These are phyloP conservation scores for Apteryx mantelli DNA, from an alignment of 2,113 vertebrate genomes.

Conservation along the genomic window DNA sequence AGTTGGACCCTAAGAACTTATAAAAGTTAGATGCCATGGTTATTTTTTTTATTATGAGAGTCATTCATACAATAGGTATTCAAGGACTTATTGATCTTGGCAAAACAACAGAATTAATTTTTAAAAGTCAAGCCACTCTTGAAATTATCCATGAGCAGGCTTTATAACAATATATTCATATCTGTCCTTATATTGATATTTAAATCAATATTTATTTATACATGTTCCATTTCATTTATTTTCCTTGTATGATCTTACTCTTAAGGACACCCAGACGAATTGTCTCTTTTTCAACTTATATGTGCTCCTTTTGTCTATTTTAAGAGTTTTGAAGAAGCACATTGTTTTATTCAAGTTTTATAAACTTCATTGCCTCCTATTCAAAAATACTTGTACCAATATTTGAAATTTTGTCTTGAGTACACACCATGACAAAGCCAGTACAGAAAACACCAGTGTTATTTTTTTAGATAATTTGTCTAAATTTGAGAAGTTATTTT, in stretches of 20 bases:
- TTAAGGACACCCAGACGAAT: not conserved
- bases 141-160: not conserved
- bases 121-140: not conserved
- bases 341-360: not conserved
- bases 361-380: not conserved
- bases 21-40: not conserved
- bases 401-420: not conserved
- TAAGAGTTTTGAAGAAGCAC: not conserved
- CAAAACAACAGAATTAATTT: not conserved
- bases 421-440: not conserved
- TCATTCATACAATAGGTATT: rapidly evolving
- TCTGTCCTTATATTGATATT: not conserved
- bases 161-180: not conserved
- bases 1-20: not conserved
- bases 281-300: not conserved
- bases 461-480: not conserved
- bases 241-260: not conserved
- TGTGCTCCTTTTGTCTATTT: not conserved
- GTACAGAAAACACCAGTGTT: rapidly evolving
- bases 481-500: not conserved
- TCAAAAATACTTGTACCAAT: not conserved
- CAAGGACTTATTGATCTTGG: not conserved
- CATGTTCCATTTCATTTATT: not conserved
- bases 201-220: not conserved
- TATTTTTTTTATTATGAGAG: not conserved